Percentiles rank a stretch among this genome's conserved stretches.
Evolutionary conservation across 2,888 invertebrate genomes (phyloP).

Genomic region (Copidosoma aretas): DNA sequence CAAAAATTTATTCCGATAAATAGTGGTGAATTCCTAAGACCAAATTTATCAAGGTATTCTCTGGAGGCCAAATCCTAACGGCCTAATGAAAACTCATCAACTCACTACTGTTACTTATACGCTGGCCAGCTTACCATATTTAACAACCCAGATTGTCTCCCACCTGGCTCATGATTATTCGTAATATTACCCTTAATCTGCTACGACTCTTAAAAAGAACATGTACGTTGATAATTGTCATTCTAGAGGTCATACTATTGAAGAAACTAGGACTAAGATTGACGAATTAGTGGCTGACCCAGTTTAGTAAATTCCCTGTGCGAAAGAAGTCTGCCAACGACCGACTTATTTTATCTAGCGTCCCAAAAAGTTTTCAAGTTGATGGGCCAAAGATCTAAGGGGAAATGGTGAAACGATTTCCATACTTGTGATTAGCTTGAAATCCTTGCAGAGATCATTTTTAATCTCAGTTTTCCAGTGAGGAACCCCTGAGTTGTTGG

Average conservation of each 20-base stretch:
- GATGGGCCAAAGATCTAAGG: neutral
- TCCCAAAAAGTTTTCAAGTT: neutral
- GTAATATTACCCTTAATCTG: neutral
- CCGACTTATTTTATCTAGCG: neutral
- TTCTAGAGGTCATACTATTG: neutral
- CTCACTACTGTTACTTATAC: neutral
- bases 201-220: neutral
- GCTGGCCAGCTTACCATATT: constrained; percentile 1
- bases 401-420: neutral
- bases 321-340: neutral
- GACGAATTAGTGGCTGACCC: no score
- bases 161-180: neutral
- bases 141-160: neutral
- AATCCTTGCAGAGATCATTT: neutral
- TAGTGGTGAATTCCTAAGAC: neutral
- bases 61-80: no score
- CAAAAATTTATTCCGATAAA: neutral
- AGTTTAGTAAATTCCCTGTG: no score
- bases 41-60: neutral
- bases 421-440: neutral
- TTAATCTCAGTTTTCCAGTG: neutral
- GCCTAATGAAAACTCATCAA: no score
- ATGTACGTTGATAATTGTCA: neutral
- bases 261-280: no score
- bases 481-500: no score